phyloP scores from a whole-genome alignment of 2,888 invertebrate species.

The Sinhomidia bicolor region DNA sequence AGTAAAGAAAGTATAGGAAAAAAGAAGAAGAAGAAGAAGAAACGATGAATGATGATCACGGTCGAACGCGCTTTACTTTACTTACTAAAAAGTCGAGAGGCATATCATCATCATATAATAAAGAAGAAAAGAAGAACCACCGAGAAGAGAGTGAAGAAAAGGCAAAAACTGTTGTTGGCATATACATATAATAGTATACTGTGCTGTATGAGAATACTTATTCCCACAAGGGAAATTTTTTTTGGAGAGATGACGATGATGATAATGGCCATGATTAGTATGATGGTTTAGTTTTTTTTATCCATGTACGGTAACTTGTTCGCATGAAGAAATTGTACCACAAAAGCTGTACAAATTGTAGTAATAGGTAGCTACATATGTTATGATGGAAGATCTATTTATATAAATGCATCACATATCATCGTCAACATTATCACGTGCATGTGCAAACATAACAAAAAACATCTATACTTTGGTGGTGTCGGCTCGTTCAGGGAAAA shows the following conservation, averaged over 20 bases:
- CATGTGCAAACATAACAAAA: slow-evolving; percentile 2
- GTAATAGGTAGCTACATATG: no score
- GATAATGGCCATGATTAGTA: slow-evolving; percentile 48
- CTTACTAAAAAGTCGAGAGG: slow-evolving; percentile 61
- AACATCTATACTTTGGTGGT: neutral
- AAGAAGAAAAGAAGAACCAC: neutral
- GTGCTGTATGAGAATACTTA: slow-evolving; percentile 50
- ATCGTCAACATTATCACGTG: neutral
- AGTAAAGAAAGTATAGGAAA: slow-evolving; percentile 34
- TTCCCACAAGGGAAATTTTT: slow-evolving; percentile 67
- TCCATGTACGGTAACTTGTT: slow-evolving; percentile 14
- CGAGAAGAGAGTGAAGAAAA: slow-evolving; percentile 8
- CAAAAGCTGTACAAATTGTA: neutral
- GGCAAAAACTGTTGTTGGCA: slow-evolving; percentile 27
- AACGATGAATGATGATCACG: slow-evolving; percentile 72
- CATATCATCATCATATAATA: slow-evolving; percentile 40
- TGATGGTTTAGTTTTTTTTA: slow-evolving; percentile 58
- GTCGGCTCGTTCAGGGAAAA: slow-evolving; percentile 9
- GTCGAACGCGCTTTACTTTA: slow-evolving; percentile 56
- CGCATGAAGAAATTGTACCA: neutral
- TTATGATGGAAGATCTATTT: slow-evolving; percentile 17
- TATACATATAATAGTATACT: neutral
- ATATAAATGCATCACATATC: slow-evolving; percentile 38
- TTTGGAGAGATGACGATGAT: slow-evolving; percentile 62
- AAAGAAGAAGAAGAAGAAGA: slow-evolving; percentile 56